Evolutionary conservation across 1,140 invertebrate species (phyloP).

Genomic region (Papilio polyxenes): DNA sequence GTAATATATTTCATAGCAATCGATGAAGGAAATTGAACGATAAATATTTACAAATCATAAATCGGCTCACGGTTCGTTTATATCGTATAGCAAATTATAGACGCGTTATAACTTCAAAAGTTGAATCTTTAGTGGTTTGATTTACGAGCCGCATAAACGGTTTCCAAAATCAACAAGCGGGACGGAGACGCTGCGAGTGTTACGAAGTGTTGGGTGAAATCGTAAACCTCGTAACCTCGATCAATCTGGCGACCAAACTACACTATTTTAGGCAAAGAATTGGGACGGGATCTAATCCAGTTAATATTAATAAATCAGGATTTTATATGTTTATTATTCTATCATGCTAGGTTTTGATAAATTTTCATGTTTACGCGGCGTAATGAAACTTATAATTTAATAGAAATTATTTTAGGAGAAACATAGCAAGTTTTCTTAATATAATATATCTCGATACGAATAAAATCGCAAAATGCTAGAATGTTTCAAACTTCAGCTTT

Average conservation of each 20-base stretch:
- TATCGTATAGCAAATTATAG: constrained; percentile 37
- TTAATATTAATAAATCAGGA: constrained; percentile 2
- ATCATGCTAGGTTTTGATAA: neutral
- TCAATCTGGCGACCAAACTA: constrained; percentile 48
- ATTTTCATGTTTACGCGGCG: neutral
- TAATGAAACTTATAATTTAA: neutral
- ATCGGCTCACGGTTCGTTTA: constrained; percentile 49
- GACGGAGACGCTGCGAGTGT: constrained; percentile 45
- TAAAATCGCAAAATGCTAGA: neutral
- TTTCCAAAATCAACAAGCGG: constrained; percentile 61
- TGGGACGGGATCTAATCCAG: constrained; percentile 40
- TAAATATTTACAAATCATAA: constrained; percentile 68
- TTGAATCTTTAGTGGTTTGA: constrained; percentile 42
- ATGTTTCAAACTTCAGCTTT: neutral
- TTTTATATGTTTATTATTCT: neutral
- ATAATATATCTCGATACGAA: neutral
- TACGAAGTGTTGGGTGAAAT: constrained; percentile 61
- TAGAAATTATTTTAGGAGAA: neutral
- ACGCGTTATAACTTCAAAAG: constrained; percentile 46
- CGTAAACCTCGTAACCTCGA: constrained; percentile 66
- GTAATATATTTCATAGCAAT: neutral
- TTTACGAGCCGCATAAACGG: constrained; percentile 50
- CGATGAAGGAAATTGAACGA: constrained; percentile 55
- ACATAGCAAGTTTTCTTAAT: neutral
- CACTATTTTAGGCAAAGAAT: constrained; percentile 38